phyloP scores from a whole-genome alignment of 2,797 vertebrate genomes.

The Carapus acus region DNA sequence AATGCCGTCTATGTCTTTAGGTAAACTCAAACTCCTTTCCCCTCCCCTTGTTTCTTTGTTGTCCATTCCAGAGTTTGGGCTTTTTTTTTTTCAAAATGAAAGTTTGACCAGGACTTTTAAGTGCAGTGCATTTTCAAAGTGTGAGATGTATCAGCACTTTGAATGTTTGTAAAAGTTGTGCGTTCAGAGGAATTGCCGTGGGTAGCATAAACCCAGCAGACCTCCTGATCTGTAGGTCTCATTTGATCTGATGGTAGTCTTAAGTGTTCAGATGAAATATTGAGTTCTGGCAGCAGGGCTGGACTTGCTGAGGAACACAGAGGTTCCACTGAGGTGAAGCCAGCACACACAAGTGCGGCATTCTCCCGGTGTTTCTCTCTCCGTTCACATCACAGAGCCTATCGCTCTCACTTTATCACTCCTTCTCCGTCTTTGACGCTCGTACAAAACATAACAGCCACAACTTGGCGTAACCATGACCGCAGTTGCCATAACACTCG shows the following conservation, averaged over 20 bases:
- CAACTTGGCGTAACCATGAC: conserved; percentile 57
- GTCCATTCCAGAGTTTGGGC: too few species aligned
- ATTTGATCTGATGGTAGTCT: too few species aligned
- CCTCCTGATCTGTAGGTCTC: too few species aligned
- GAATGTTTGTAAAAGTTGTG: too few species aligned
- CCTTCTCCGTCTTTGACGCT: conserved; percentile 9
- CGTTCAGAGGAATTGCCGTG: too few species aligned
- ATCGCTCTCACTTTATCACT: conserved; percentile 15
- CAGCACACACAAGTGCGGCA: conserved; percentile 13
- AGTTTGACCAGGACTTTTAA: too few species aligned
- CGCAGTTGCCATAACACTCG: conserved; percentile 71
- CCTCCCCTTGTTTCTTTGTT: neutral
- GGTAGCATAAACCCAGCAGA: too few species aligned
- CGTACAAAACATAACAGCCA: conserved; percentile 36
- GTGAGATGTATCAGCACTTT: too few species aligned
- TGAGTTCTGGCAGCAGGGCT: too few species aligned
- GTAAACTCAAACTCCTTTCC: conserved; percentile 20
- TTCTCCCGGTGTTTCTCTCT: neutral
- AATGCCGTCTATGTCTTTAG: conserved; percentile 46
- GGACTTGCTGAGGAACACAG: conserved; percentile 19
- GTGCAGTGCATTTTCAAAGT: too few species aligned
- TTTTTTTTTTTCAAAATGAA: too few species aligned
- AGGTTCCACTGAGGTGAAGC: conserved; percentile 10
- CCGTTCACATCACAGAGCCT: neutral
- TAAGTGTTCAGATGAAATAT: too few species aligned